Evolutionary conservation across 2,888 invertebrate species (phyloP).

Genomic region (Mactromeris polynyma): DNA sequence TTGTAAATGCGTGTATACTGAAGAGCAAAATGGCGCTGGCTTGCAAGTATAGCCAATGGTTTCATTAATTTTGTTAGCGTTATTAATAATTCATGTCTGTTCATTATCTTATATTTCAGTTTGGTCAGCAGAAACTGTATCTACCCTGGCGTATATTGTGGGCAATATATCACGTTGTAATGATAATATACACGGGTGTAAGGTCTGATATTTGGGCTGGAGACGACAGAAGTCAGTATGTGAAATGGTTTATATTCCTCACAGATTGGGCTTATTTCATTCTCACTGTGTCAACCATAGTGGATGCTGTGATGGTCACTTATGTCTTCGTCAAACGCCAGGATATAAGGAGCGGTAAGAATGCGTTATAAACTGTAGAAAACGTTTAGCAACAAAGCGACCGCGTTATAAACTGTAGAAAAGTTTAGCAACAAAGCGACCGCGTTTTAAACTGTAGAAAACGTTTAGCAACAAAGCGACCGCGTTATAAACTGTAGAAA

Average conservation of each 20-base stretch:
- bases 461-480: too few species aligned
- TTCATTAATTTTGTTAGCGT: too few species aligned
- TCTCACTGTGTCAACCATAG: constrained; percentile 72
- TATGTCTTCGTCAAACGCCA: constrained; percentile 57
- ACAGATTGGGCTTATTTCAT: constrained; percentile 79
- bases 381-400: too few species aligned
- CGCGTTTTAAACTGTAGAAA: too few species aligned
- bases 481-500: too few species aligned
- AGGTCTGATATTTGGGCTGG: constrained; percentile 70
- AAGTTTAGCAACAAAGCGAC: too few species aligned
- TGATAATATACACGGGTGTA: constrained; percentile 72
- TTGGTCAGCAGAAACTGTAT: constrained; percentile 65
- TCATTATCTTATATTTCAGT: constrained; percentile 57
- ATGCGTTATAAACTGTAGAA: too few species aligned
- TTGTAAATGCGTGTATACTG: too few species aligned
- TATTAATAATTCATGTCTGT: too few species aligned
- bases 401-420: too few species aligned
- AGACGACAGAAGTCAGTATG: constrained; percentile 58
- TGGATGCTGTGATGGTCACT: constrained; percentile 69
- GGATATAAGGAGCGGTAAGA: constrained; percentile 70
- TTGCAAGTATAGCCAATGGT: too few species aligned
- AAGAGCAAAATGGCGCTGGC: too few species aligned
- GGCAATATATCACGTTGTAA: constrained; percentile 72
- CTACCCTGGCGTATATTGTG: constrained; percentile 73
- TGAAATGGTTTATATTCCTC: constrained; percentile 79